A percentile compares a stretch with the other conserved stretches of the same genome.
These are phyloP conservation scores for Eleutherodactylus coqui DNA, from an alignment of 2,797 vertebrate genomes.

Conservation along the genomic window DNA sequence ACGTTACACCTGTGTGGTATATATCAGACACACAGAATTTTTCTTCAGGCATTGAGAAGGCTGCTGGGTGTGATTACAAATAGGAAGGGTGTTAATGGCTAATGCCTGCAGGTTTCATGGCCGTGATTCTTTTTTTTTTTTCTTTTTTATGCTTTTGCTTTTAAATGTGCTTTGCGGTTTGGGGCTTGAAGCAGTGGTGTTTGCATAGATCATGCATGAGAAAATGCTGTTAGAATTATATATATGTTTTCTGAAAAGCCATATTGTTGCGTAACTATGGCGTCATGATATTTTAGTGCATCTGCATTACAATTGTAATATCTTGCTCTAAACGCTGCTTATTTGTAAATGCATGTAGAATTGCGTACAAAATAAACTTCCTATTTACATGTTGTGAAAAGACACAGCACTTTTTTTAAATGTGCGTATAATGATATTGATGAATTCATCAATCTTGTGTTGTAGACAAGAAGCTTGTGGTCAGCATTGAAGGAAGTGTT, in stretches of 20 bases:
- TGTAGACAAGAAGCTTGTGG: slow-evolving; percentile 88
- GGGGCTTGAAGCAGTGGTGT: neutral
- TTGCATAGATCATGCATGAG: neutral
- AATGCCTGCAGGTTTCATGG: no score
- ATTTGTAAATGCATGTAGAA: neutral
- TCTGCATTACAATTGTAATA: no score
- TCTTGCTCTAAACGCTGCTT: neutral
- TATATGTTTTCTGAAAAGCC: no score
- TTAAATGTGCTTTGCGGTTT: neutral
- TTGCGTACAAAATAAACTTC: neutral
- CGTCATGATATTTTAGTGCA: neutral
- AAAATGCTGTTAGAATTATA: neutral
- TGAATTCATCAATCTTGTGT: neutral
- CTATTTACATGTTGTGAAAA: neutral
- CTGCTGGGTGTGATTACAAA: neutral
- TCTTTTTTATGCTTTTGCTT: neutral
- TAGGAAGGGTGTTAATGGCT: neutral
- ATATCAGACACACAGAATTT: neutral
- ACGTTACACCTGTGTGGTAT: neutral
- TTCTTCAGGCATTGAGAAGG: neutral
- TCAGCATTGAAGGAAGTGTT: slow-evolving; percentile 91
- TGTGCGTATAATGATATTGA: neutral
- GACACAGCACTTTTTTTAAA: neutral
- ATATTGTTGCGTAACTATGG: no score
- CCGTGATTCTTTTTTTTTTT: neutral